Evolutionary conservation across 2,113 vertebrate genomes (phyloP).

Genomic region (Petroica traversi): DNA sequence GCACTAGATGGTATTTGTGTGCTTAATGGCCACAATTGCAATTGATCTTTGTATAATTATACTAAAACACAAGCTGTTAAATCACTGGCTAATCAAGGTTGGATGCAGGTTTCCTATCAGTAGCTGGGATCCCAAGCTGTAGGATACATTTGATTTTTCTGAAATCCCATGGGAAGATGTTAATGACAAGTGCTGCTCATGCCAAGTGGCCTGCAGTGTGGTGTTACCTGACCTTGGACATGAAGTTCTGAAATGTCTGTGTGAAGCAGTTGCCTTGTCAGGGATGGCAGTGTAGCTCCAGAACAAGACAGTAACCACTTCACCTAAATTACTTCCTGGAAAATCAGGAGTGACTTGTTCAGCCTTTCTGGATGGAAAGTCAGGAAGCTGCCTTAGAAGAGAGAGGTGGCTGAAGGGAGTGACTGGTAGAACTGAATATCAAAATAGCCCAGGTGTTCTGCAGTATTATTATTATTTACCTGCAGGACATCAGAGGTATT

Average conservation of each 20-base stretch:
- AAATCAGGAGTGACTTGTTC: conserved; percentile 14
- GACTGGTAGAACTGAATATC: background rate
- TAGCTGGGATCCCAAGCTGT: background rate
- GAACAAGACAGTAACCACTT: background rate
- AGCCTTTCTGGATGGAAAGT: background rate
- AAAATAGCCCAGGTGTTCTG: background rate
- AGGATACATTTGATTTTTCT: background rate
- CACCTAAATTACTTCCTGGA: background rate
- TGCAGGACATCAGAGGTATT: background rate
- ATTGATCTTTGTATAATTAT: background rate
- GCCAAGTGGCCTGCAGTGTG: background rate
- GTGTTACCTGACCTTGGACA: background rate
- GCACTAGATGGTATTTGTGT: background rate
- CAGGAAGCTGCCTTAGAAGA: background rate
- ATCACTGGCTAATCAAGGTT: background rate
- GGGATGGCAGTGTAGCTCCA: background rate
- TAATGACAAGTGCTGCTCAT: background rate
- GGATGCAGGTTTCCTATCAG: background rate
- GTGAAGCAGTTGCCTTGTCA: background rate
- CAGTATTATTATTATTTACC: background rate
- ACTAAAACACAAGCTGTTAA: background rate
- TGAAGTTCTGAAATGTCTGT: background rate
- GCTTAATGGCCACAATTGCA: background rate
- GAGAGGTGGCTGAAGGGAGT: background rate
- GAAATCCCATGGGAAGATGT: background rate